phyloP scores from a whole-genome alignment of 2,797 vertebrate genomes.

The Onychomys arenicola region DNA sequence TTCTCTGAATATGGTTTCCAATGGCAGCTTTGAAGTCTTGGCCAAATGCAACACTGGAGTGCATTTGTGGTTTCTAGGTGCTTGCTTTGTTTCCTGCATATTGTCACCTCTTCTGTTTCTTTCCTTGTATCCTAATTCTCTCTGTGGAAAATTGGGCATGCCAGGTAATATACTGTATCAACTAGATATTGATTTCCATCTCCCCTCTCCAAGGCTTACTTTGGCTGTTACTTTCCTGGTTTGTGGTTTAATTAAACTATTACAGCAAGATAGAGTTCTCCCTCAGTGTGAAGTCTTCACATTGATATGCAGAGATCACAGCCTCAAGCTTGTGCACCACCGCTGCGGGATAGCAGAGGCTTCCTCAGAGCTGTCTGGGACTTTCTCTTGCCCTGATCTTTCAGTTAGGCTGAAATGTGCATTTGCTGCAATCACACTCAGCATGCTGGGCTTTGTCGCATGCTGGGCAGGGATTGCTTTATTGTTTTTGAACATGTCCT shows the following conservation, averaged over 20 bases:
- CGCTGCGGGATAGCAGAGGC: not conserved
- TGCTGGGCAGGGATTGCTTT: slow-evolving; percentile 5
- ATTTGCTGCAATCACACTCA: not conserved
- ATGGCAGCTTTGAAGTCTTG: not conserved
- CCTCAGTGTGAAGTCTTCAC: slow-evolving; percentile 3
- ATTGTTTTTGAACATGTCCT: slow-evolving; percentile 45
- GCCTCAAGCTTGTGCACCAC: not conserved
- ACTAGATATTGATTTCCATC: not conserved
- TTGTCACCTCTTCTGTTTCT: not conserved
- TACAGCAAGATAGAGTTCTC: not conserved
- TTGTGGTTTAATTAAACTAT: slow-evolving; percentile 42
- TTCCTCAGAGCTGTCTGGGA: not conserved
- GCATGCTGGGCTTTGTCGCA: slow-evolving; percentile 2
- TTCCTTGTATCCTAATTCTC: not conserved
- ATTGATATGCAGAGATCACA: not conserved
- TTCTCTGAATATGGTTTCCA: not conserved
- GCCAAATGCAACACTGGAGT: not conserved
- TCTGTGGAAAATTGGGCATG: not conserved
- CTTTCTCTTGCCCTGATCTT: not conserved
- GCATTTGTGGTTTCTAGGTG: not conserved
- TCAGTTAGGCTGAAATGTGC: not conserved
- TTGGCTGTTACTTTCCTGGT: slow-evolving; percentile 25
- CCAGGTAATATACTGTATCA: not conserved
- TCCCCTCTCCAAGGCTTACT: not conserved
- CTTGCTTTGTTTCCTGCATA: not conserved